Evolutionary conservation across 2,888 invertebrate genomes (phyloP).

Genomic region (Heliconius aoede): DNA sequence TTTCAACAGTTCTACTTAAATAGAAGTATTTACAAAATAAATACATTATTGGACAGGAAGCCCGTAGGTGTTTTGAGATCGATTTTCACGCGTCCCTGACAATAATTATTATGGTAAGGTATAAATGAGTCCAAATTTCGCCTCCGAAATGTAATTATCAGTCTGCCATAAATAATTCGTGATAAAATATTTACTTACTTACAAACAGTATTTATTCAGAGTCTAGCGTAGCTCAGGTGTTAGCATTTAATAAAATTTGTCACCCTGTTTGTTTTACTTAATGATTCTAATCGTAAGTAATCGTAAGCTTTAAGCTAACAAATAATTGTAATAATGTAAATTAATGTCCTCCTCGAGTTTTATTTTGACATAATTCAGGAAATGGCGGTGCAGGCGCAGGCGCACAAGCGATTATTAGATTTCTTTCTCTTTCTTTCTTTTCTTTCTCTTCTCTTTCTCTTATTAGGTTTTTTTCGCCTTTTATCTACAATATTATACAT

Average conservation of each 20-base stretch:
- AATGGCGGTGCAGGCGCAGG: not conserved
- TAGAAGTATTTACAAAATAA: too few species aligned
- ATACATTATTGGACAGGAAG: too few species aligned
- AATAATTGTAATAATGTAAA: not conserved
- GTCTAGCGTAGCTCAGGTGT: slow-evolving; percentile 24
- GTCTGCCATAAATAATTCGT: not conserved
- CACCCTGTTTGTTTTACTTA: slow-evolving; percentile 17
- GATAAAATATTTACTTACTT: slow-evolving; percentile 22
- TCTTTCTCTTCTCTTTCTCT: too few species aligned
- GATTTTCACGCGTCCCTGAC: too few species aligned
- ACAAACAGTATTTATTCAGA: slow-evolving; percentile 23
- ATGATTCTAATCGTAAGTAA: slow-evolving; percentile 22
- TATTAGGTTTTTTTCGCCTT: too few species aligned
- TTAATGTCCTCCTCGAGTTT: not conserved
- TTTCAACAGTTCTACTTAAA: too few species aligned
- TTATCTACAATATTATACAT: too few species aligned
- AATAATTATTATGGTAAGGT: too few species aligned
- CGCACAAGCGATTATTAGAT: not conserved
- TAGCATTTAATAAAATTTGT: slow-evolving; percentile 37
- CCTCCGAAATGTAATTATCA: too few species aligned
- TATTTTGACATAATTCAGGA: not conserved
- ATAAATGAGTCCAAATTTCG: too few species aligned
- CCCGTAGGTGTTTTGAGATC: too few species aligned
- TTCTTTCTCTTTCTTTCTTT: too few species aligned
- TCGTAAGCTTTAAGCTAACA: not conserved